Conservation (phyloP, 2,888 invertebrate genomes). For the Synanthedon formicaeformis region DNA sequence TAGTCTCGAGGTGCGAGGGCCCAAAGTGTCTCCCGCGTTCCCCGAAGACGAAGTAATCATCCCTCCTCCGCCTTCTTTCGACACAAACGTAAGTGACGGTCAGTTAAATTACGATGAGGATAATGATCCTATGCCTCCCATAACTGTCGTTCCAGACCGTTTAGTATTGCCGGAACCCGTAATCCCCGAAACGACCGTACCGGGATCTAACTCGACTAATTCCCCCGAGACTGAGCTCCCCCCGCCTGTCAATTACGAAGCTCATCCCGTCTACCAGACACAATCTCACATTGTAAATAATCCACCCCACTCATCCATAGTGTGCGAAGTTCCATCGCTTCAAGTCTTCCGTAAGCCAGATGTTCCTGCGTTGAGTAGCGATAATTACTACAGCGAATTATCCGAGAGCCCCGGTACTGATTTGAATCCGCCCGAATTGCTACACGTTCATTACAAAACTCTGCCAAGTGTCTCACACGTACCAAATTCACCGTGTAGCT, state of each 20-base stretch:
- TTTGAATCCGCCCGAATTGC: constrained; percentile 45
- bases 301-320: constrained; percentile 27
- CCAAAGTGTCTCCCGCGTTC: constrained; percentile 39
- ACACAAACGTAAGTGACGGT: constrained; percentile 53
- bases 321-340: constrained; percentile 47
- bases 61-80: constrained; percentile 63
- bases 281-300: constrained; percentile 8
- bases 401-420: constrained; percentile 47
- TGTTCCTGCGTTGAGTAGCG: constrained; percentile 25
- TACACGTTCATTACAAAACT: constrained; percentile 57
- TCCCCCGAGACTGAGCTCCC: constrained; percentile 53
- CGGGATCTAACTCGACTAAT: constrained; percentile 51
- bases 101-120: constrained; percentile 30
- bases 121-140: constrained; percentile 37
- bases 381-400: constrained; percentile 40
- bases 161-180: constrained; percentile 48
- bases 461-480: constrained; percentile 59
- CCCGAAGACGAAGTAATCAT: constrained; percentile 58
- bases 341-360: constrained; percentile 45
- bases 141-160: constrained; percentile 50
- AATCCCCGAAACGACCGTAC: constrained; percentile 59
- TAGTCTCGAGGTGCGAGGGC: constrained; percentile 18
- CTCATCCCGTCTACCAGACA: constrained; percentile 34
- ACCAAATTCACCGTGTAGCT: constrained; percentile 56
- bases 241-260: constrained; percentile 60